These are phyloP conservation scores for Hydractinia symbiolongicarpus DNA, from an alignment of 30 jellyfish, hydroid and myxozoan genomes.

Conservation along the genomic window DNA sequence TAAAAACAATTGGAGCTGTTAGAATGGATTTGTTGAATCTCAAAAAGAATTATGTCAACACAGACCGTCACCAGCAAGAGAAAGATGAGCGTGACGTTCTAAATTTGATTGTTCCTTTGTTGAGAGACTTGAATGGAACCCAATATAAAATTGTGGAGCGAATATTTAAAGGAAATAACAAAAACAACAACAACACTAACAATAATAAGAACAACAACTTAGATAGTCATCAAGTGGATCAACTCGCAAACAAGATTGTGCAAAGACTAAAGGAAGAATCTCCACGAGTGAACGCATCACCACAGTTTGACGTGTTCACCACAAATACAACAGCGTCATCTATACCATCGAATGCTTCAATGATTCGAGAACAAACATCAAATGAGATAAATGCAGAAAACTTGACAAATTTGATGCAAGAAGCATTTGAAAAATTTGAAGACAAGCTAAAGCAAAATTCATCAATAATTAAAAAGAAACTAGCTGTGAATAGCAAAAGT, in stretches of 20 bases:
- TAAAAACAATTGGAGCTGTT: slow-evolving; percentile 14
- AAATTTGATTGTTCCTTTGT: slow-evolving; percentile 13
- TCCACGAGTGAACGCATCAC: too few relatives aligned
- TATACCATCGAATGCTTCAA: too few relatives aligned
- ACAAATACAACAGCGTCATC: too few relatives aligned
- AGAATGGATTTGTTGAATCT: slow-evolving; percentile 14
- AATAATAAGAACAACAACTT: not conserved
- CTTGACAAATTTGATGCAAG: not conserved
- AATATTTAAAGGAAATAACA: not conserved
- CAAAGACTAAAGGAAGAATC: not conserved
- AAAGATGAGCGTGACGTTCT: not conserved
- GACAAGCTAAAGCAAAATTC: not conserved
- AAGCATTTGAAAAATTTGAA: not conserved
- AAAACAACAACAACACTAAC: not conserved
- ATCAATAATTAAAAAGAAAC: too few relatives aligned
- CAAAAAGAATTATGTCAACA: not conserved
- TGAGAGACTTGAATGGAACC: slow-evolving; percentile 7
- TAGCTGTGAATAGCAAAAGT: too few relatives aligned
- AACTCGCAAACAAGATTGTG: slow-evolving; percentile 2
- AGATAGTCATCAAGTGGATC: not conserved
- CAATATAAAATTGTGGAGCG: slow-evolving; percentile 2
- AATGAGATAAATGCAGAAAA: not conserved
- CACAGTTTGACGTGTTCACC: too few relatives aligned
- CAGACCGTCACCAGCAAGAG: not conserved
- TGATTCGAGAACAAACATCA: too few relatives aligned